phyloP scores from a whole-genome alignment of 2,888 invertebrate genomes.

The Macaria notata region DNA sequence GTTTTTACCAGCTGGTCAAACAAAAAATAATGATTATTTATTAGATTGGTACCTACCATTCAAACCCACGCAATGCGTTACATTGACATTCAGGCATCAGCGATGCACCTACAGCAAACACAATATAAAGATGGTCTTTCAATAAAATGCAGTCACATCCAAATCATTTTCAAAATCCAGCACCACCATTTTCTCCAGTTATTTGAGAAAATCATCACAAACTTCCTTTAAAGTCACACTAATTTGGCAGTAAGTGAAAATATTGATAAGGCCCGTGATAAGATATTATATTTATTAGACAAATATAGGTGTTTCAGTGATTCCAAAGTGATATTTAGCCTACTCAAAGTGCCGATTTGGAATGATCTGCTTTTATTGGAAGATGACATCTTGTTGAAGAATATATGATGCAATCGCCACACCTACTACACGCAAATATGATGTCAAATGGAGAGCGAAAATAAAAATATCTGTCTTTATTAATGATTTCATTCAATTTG shows the following conservation, averaged over 20 bases:
- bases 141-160: slow-evolving; percentile 8
- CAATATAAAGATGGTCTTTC: slow-evolving; percentile 7
- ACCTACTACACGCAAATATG: slow-evolving; percentile 29
- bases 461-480: slow-evolving; percentile 16
- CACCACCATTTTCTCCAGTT: slow-evolving; percentile 2
- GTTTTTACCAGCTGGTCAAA: too few species aligned
- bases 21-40: too few species aligned
- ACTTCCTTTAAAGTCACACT: slow-evolving; percentile 7
- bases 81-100: neutral
- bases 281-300: slow-evolving; percentile 13
- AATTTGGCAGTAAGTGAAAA: slow-evolving; percentile 18
- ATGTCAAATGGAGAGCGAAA: slow-evolving; percentile 29
- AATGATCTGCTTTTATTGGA: slow-evolving; percentile 25
- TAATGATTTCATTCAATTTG: slow-evolving; percentile 23
- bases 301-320: slow-evolving; percentile 19
- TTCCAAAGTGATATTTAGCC: slow-evolving; percentile 22
- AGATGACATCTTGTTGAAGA: slow-evolving; percentile 27
- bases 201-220: slow-evolving; percentile 9
- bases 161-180: too few species aligned
- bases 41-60: too few species aligned
- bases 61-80: neutral
- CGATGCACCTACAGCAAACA: slow-evolving; percentile 1
- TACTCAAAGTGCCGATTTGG: slow-evolving; percentile 32
- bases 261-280: slow-evolving; percentile 16
- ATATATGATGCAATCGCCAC: slow-evolving; percentile 32